phyloP scores from a whole-genome alignment of 2,113 vertebrate genomes.

The Furnarius figulus region DNA sequence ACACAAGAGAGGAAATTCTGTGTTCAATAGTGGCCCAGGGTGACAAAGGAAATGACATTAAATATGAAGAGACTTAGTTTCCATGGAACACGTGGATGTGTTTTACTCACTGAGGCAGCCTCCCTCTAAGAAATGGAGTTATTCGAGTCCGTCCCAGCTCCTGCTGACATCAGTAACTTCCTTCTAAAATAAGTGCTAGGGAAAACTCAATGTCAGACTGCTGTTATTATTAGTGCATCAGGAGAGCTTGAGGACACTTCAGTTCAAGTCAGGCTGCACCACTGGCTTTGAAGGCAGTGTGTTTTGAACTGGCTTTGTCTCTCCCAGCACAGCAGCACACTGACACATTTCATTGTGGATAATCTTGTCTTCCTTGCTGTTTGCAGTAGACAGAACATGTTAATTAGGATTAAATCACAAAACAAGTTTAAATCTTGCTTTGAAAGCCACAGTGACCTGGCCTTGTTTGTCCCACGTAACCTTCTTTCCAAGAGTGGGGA shows the following conservation, averaged over 20 bases:
- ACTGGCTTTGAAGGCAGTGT: background rate
- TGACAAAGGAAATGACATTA: background rate
- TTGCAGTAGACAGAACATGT: background rate
- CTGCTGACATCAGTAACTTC: constrained; percentile 25
- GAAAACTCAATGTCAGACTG: background rate
- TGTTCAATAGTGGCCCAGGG: background rate
- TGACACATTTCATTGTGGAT: background rate
- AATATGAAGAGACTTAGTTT: background rate
- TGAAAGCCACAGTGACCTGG: background rate
- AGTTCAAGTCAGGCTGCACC: background rate
- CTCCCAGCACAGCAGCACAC: background rate
- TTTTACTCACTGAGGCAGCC: background rate
- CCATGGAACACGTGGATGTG: background rate
- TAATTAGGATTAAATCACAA: background rate
- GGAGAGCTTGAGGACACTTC: background rate
- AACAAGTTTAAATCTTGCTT: background rate
- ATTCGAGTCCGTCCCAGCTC: background rate
- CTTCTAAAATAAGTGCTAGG: background rate
- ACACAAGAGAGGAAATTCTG: background rate
- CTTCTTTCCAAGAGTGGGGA: background rate
- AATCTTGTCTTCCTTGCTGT: background rate
- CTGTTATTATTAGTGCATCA: background rate
- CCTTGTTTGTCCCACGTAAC: background rate
- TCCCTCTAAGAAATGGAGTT: background rate
- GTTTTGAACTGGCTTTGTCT: background rate